phyloP scores from a whole-genome alignment of 2,797 vertebrate genomes.

The Salmo trutta region DNA sequence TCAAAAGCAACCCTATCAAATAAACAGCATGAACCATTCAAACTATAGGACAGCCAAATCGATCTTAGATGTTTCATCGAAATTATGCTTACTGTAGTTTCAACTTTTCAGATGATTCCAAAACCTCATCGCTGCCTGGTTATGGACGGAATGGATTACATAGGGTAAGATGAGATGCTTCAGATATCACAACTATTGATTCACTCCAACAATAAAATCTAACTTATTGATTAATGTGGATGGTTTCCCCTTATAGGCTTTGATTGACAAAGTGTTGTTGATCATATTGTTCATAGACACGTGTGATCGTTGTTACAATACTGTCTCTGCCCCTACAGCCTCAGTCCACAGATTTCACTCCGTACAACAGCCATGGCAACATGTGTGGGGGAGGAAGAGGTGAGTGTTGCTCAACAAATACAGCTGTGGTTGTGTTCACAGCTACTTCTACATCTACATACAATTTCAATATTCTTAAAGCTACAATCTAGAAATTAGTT shows the following conservation, averaged over 20 bases:
- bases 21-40: too few species aligned
- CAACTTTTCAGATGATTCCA: slow-evolving; percentile 70
- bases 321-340: slow-evolving; percentile 18
- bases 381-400: slow-evolving; percentile 82
- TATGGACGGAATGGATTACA: slow-evolving; percentile 83
- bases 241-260: not conserved
- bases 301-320: slow-evolving; percentile 10
- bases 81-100: slow-evolving; percentile 7
- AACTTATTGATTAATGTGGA: not conserved
- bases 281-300: not conserved
- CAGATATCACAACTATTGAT: not conserved
- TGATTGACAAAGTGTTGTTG: not conserved
- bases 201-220: not conserved
- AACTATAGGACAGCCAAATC: too few species aligned
- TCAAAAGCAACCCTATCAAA: too few species aligned
- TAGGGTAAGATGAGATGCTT: slow-evolving; percentile 75
- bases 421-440: not conserved
- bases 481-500: not conserved
- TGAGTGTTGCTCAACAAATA: slow-evolving; percentile 55
- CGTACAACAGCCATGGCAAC: slow-evolving; percentile 82
- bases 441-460: not conserved
- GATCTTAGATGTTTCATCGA: too few species aligned
- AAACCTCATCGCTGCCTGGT: slow-evolving; percentile 86
- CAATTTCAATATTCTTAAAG: not conserved
- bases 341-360: slow-evolving; percentile 84